Percentiles rank a stretch among this genome's conserved stretches.
Conservation (phyloP, 1,140 invertebrate species). For the Magallana ariakensis region DNA sequence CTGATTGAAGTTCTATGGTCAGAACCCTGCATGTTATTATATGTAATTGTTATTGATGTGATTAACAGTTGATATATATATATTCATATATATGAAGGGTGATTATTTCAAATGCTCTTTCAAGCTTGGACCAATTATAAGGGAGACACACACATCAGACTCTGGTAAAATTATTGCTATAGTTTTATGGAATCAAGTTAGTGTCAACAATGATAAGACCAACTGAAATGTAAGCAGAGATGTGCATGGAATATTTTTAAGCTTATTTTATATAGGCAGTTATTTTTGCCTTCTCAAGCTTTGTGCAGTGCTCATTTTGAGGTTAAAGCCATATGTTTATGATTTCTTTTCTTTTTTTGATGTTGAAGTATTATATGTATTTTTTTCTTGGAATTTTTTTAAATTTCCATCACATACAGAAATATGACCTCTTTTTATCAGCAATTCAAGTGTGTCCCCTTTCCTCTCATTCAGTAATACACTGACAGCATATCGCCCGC, state of each 20-base stretch:
- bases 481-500: constrained; percentile 44
- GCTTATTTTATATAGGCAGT: constrained; percentile 26
- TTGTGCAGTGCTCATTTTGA: constrained; percentile 52
- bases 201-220: background rate
- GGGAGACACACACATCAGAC: constrained; percentile 19
- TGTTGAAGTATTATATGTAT: background rate
- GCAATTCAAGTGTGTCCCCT: constrained; percentile 41
- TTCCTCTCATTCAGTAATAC: constrained; percentile 2
- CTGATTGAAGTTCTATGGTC: background rate
- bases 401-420: constrained; percentile 9
- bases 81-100: background rate
- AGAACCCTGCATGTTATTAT: constrained; percentile 40
- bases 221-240: background rate
- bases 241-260: constrained; percentile 16
- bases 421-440: background rate
- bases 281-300: constrained; percentile 39
- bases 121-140: constrained; percentile 37
- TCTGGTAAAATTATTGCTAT: background rate
- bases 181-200: background rate
- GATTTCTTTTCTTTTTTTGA: constrained; percentile 26
- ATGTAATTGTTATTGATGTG: constrained; percentile 47
- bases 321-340: constrained; percentile 33
- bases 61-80: constrained; percentile 46
- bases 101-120: constrained; percentile 31
- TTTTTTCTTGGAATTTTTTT: constrained; percentile 41